A percentile compares a stretch with the other conserved stretches of the same genome.
Evolutionary conservation across 2,113 vertebrate species (phyloP).

Genomic region (Rhineura floridana): DNA sequence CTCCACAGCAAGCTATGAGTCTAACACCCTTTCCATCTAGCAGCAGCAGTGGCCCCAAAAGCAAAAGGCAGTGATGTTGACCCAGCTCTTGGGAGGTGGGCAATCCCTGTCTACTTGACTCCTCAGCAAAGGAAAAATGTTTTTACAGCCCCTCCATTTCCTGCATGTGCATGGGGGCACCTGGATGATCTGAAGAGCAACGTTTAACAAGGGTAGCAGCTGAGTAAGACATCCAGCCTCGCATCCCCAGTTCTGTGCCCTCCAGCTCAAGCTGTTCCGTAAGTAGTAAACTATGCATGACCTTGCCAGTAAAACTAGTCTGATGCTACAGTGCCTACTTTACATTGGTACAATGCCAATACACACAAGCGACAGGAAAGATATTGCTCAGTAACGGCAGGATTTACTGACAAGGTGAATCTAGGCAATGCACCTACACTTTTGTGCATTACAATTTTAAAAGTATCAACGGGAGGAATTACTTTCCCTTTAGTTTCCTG

Average conservation of each 20-base stretch:
- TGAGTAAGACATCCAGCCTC: neutral
- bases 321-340: neutral
- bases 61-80: neutral
- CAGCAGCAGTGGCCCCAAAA: neutral
- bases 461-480: neutral
- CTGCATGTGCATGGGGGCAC: neutral
- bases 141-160: no score
- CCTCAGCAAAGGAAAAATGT: neutral
- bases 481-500: neutral
- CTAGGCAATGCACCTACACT: neutral
- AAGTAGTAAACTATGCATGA: neutral
- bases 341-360: neutral
- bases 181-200: neutral
- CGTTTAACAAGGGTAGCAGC: neutral
- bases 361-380: neutral
- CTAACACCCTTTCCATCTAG: neutral
- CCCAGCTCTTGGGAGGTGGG: neutral
- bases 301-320: neutral
- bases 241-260: neutral
- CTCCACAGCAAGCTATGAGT: neutral
- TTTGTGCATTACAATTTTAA: constrained; percentile 4
- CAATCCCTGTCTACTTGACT: neutral
- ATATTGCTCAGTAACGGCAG: neutral
- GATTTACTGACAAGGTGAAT: constrained; percentile 12
- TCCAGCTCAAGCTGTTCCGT: neutral